These are phyloP conservation scores for Tachina lurida DNA, from an alignment of 2,888 invertebrate genomes.

Conservation along the genomic window DNA sequence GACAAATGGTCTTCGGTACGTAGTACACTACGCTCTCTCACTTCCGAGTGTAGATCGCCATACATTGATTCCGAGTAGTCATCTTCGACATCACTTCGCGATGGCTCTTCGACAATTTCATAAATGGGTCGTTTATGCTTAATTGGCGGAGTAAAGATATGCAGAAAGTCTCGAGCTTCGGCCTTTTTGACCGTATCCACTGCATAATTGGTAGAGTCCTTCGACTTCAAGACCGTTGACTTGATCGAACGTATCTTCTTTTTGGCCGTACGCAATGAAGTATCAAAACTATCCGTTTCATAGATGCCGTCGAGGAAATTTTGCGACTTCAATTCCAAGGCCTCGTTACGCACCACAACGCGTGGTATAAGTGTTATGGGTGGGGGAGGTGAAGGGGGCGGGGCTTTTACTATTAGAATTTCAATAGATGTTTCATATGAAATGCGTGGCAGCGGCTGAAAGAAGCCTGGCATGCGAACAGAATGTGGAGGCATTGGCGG, in stretches of 20 bases:
- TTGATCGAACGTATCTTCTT: constrained; percentile 82
- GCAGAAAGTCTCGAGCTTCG: constrained; percentile 82
- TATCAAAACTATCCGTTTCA: constrained; percentile 80
- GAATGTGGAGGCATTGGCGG: constrained; percentile 80
- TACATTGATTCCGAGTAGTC: constrained; percentile 65
- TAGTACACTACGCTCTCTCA: constrained; percentile 63
- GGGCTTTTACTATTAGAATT: constrained; percentile 81
- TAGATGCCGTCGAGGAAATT: constrained; percentile 82
- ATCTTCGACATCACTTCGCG: constrained; percentile 64
- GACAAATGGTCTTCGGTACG: constrained; percentile 66
- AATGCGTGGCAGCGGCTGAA: constrained; percentile 82
- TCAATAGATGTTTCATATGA: constrained; percentile 82
- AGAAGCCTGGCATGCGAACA: constrained; percentile 82
- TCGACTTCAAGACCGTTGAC: constrained; percentile 81
- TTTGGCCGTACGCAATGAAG: constrained; percentile 81
- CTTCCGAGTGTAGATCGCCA: constrained; percentile 51
- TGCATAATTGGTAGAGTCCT: constrained; percentile 82
- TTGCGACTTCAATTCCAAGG: constrained; percentile 81
- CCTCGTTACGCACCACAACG: constrained; percentile 81
- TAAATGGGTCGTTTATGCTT: constrained; percentile 80
- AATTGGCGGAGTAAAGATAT: constrained; percentile 82
- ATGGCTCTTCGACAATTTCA: constrained; percentile 81
- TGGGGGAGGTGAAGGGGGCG: constrained; percentile 80
- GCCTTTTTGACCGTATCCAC: constrained; percentile 83
- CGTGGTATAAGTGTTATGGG: constrained; percentile 80